These are phyloP conservation scores for Nettapus auritus DNA, from an alignment of 2,113 vertebrate genomes.

Conservation along the genomic window DNA sequence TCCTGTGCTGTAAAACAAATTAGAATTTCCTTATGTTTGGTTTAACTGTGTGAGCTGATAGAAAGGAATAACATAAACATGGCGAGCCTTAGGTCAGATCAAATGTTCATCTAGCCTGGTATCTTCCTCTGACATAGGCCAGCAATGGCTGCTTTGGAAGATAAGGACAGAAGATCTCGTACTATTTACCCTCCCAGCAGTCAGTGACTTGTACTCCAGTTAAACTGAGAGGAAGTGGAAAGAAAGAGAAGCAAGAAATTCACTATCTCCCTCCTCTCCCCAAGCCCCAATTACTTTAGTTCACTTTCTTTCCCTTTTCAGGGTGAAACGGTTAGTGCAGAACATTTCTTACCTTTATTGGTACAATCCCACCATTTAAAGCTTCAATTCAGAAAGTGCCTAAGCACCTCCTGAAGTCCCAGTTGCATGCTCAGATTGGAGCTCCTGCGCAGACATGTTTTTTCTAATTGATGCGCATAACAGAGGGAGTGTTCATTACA, in stretches of 20 bases:
- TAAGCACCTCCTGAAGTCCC: background rate
- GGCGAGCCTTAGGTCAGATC: background rate
- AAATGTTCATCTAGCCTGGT: background rate
- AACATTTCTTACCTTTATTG: conserved; percentile 7
- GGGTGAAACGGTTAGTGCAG: background rate
- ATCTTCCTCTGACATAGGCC: background rate
- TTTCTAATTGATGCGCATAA: background rate
- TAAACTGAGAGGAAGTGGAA: background rate
- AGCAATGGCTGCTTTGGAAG: background rate
- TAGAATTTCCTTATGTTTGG: background rate
- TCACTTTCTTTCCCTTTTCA: background rate
- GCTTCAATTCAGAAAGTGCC: background rate
- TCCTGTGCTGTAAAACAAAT: background rate
- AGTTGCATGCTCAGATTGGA: background rate
- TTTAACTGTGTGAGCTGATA: background rate
- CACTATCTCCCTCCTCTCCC: background rate
- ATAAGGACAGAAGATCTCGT: background rate
- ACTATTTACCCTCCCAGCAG: background rate
- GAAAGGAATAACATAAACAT: background rate
- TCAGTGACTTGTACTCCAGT: background rate
- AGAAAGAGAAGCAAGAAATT: background rate
- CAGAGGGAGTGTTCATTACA: background rate
- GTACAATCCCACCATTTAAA: background rate
- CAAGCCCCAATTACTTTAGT: background rate
- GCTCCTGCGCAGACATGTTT: background rate